Evolutionary conservation across 2,113 vertebrate genomes (phyloP), one percentile per base, ranked within the genome.

Genomic region (Carassius carassius): DNA sequence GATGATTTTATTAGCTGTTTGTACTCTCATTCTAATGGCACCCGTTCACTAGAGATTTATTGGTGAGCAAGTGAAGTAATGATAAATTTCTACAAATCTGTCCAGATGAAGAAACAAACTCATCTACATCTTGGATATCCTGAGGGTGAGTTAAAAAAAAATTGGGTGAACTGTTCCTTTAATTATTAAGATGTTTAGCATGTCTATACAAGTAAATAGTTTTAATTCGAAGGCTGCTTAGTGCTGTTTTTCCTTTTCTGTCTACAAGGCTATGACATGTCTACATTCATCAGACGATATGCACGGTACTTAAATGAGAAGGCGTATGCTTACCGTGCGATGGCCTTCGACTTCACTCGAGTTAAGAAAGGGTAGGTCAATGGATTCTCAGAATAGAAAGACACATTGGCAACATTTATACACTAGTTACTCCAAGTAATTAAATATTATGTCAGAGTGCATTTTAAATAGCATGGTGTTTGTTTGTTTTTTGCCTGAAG

Each of bases 271-370:
- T 98, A 98, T 88, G 97, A 98, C 89, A 98, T 98, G 97, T 98
- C 97, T 63, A 98, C 97, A 49, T 98, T 98, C 91, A 98, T 98
- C 94, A 95, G 97, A 93, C 95, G 98, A 86, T 99, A 99, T 75
- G 98, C 97, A 87, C 97, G 98, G 90, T 99, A 99, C 88, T 94
- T 99, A 93, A 99, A 99, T 85, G 98, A 99, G 94, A 99, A 99
- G 92, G 98, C 98, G 2, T 99, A 99, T 84, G 97, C 98, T 74
- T 99, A 99, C 92, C 97, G 98, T 84, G 97, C 99, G 90, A 99
- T 99, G 98, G 98, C 98, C 89, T 99, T 99, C 93, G 98, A 99
- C 91, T 99, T 99, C 92, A 97, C 97, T 91, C 96, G 98, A 94
- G 98, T 99, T 90, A 99, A 99, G 90, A 99, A 99, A 87, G 98